Conservation (phyloP, 64 coral and sea anemone species). For the Dendrophyllia cribrosa region DNA sequence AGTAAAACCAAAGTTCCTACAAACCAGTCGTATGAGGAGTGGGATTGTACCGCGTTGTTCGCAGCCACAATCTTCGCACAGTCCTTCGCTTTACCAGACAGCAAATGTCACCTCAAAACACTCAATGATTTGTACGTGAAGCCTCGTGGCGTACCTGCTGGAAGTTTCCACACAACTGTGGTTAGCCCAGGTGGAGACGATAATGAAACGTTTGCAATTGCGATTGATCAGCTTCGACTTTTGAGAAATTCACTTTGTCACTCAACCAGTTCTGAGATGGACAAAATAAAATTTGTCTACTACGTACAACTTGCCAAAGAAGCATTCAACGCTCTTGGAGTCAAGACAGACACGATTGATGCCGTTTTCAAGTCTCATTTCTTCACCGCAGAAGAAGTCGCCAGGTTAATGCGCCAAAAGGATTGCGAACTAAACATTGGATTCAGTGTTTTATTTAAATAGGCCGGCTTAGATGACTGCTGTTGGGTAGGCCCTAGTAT, state of each 20-base stretch:
- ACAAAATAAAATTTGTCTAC: neutral
- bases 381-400: neutral
- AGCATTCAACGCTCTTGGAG: neutral
- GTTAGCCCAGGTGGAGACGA: neutral
- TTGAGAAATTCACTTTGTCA: neutral
- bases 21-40: neutral
- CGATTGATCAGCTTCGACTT: constrained; percentile 1
- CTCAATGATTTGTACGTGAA: neutral
- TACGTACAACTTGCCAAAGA: neutral
- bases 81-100: neutral
- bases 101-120: neutral
- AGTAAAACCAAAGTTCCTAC: neutral
- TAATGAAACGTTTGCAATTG: neutral
- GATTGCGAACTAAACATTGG: neutral
- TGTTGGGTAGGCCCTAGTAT: neutral
- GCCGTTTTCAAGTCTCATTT: neutral
- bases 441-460: neutral
- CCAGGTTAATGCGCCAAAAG: no score
- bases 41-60: neutral
- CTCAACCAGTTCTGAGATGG: neutral
- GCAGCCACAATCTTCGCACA: neutral
- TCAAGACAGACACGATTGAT: neutral
- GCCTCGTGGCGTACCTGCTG: neutral
- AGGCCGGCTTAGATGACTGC: neutral
- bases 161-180: neutral